A percentile compares a stretch with the other conserved stretches of the same genome.
These are phyloP conservation scores for Sebastiscus albofasciatus DNA, from an alignment of 2,797 vertebrate genomes.

Conservation along the genomic window DNA sequence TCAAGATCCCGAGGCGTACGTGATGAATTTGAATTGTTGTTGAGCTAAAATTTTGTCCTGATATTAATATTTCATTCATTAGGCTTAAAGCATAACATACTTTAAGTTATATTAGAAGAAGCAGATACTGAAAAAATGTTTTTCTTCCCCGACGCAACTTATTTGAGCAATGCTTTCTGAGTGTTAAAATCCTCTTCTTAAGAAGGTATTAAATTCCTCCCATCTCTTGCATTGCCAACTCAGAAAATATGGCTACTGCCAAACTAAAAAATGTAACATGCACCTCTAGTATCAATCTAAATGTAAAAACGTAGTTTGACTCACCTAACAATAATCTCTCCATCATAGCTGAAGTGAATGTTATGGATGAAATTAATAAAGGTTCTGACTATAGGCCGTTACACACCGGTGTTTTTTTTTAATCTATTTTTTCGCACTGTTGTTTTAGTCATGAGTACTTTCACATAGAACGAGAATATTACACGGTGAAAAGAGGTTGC, in stretches of 20 bases:
- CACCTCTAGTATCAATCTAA: not conserved
- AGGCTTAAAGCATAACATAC: not conserved
- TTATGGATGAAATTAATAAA: not conserved
- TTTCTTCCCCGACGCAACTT: not conserved
- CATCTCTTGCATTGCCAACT: not conserved
- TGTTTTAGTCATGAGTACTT: too few species aligned
- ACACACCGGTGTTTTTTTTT: too few species aligned
- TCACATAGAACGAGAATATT: too few species aligned
- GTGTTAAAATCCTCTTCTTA: not conserved
- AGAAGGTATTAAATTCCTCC: not conserved
- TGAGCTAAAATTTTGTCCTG: not conserved
- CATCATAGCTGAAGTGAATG: not conserved
- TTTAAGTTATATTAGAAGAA: not conserved
- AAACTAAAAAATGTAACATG: not conserved
- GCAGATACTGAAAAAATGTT: not conserved
- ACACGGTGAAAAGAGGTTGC: accelerated
- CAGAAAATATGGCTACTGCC: not conserved
- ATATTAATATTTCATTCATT: not conserved
- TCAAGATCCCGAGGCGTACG: not conserved
- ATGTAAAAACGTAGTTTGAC: not conserved
- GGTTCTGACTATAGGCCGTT: not conserved
- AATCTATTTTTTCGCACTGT: too few species aligned
- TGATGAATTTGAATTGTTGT: not conserved
- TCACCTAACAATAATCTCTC: not conserved
- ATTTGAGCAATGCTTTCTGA: not conserved